Conservation (phyloP, 37 sponge, comb jelly and placozoan species). For the Diacarnus erythraeanus region DNA sequence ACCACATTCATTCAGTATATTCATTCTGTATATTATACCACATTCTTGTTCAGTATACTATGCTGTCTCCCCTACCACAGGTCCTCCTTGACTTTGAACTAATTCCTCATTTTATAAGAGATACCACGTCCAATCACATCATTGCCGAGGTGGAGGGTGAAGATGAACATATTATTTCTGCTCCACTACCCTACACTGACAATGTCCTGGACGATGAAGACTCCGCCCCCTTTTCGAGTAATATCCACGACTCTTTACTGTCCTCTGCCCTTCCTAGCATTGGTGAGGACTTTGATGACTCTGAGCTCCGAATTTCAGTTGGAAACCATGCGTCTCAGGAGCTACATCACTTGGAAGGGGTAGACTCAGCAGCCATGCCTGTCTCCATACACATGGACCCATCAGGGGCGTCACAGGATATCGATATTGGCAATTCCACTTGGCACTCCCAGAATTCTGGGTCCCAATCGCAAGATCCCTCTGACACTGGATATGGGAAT, state of each 20-base stretch:
- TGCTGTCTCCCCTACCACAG: neutral
- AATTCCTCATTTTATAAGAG: neutral
- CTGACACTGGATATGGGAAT: neutral
- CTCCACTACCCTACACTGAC: slow-evolving; percentile 8
- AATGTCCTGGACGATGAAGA: neutral
- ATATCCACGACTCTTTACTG: neutral
- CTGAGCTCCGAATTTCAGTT: neutral
- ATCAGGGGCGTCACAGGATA: slow-evolving; percentile 12
- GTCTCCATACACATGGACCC: neutral
- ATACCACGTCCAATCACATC: neutral
- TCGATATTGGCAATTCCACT: neutral
- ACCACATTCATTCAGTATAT: too few relatives aligned
- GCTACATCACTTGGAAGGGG: neutral
- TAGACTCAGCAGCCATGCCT: neutral
- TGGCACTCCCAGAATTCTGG: slow-evolving; percentile 10
- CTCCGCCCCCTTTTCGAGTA: neutral
- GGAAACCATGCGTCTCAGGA: slow-evolving; percentile 4
- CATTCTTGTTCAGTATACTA: too few relatives aligned
- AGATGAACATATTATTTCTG: neutral
- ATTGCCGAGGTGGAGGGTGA: neutral
- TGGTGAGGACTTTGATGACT: neutral
- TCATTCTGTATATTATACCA: too few relatives aligned
- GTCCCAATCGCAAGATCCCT: neutral
- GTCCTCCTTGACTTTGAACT: slow-evolving; percentile 20
- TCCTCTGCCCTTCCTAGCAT: slow-evolving; percentile 3